phyloP scores from a whole-genome alignment of 1,140 invertebrate genomes.

The Drosophila varians region DNA sequence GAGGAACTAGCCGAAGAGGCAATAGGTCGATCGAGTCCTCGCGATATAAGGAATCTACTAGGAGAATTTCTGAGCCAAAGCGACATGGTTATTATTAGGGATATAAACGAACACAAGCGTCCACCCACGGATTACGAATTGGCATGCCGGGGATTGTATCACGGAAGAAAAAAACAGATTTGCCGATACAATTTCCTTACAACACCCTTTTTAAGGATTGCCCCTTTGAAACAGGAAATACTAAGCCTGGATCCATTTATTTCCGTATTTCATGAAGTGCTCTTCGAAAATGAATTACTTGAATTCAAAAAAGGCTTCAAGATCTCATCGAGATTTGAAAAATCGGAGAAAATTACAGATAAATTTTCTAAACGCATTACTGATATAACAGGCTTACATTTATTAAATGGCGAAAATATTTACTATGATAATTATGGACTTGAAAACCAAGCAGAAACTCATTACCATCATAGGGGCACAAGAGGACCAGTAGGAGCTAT shows the following conservation, averaged over 20 bases:
- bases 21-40: background rate
- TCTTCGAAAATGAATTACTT: slow-evolving; percentile 94
- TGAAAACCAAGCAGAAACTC: background rate
- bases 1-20: background rate
- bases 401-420: slow-evolving; percentile 35
- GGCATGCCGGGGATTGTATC: slow-evolving; percentile 94
- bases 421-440: background rate
- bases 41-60: background rate
- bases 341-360: slow-evolving; percentile 86
- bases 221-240: slow-evolving; percentile 95
- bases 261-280: slow-evolving; percentile 93
- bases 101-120: slow-evolving; percentile 15
- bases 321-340: slow-evolving; percentile 89
- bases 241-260: slow-evolving; percentile 92
- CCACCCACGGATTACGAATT: slow-evolving; percentile 86
- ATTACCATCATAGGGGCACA: slow-evolving; percentile 84
- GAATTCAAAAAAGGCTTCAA: slow-evolving; percentile 92
- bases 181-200: slow-evolving; percentile 91
- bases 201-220: slow-evolving; percentile 90
- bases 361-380: slow-evolving; percentile 89
- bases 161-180: slow-evolving; percentile 84
- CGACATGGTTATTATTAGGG: slow-evolving; percentile 6
- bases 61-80: slow-evolving; percentile 4
- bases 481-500: slow-evolving; percentile 85
- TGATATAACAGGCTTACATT: slow-evolving; percentile 87